A percentile compares a stretch with the other conserved stretches of the same genome.
phyloP scores from a whole-genome alignment of 2,113 vertebrate species.

The Xenotilapia leptura region DNA sequence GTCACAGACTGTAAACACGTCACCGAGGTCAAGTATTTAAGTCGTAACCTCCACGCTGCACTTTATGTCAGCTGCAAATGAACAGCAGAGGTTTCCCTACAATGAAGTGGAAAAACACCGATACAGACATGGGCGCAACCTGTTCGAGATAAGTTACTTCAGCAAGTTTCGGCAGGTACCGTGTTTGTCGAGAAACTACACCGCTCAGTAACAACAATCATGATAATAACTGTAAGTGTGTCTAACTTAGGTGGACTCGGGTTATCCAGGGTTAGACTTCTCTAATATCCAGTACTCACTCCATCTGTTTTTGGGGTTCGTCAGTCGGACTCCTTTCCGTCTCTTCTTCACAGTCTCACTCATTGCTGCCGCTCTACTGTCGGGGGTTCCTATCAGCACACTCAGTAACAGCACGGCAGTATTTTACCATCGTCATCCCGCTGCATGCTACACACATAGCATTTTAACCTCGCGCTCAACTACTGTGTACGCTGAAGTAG shows the following conservation, averaged over 20 bases:
- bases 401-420: background rate
- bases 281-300: slow-evolving; percentile 40
- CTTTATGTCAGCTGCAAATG: background rate
- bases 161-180: background rate
- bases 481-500: background rate
- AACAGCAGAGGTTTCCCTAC: background rate
- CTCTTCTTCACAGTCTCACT: slow-evolving; percentile 20
- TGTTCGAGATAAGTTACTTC: background rate
- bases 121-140: background rate
- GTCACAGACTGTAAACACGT: background rate
- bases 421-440: background rate
- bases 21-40: background rate
- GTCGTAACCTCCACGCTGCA: background rate
- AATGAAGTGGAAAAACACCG: background rate
- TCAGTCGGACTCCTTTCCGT: background rate
- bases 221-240: background rate
- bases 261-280: background rate
- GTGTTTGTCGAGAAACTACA: background rate
- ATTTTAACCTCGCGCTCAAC: background rate
- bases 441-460: background rate
- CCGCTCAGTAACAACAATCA: background rate
- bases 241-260: background rate
- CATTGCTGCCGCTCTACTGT: slow-evolving; percentile 20
- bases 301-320: slow-evolving; percentile 20
- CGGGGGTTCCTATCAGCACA: background rate